Percentiles rank a stretch among this genome's conserved stretches.
These are phyloP conservation scores for Cryptops parisi DNA, from an alignment of 2,888 invertebrate species.

Conservation along the genomic window DNA sequence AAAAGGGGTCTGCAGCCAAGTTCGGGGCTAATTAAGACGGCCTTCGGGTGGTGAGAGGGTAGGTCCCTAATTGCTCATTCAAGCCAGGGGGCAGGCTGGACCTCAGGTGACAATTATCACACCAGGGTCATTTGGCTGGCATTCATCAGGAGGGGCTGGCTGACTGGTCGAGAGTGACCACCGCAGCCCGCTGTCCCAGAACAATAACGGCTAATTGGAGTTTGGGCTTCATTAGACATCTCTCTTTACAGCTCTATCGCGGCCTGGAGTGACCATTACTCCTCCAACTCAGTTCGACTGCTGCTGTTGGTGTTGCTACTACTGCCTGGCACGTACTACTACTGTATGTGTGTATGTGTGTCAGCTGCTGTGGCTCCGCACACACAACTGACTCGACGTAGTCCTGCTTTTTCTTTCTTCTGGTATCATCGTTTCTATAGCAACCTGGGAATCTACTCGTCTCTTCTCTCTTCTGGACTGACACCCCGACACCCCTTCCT, in stretches of 20 bases:
- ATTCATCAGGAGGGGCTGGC: conserved; percentile 12
- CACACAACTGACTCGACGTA: too few relatives aligned
- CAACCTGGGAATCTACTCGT: too few relatives aligned
- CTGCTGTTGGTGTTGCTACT: too few relatives aligned
- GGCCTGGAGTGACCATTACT: conserved; percentile 15
- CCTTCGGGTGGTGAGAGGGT: neutral
- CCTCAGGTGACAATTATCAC: conserved; percentile 17
- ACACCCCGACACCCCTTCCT: too few relatives aligned
- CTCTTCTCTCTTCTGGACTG: too few relatives aligned
- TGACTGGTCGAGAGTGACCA: conserved; percentile 4
- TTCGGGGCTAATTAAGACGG: neutral
- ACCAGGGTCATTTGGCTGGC: conserved; percentile 16
- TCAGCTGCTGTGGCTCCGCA: too few relatives aligned
- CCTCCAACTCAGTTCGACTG: too few relatives aligned
- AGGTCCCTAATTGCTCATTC: conserved; percentile 15
- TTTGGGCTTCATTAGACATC: conserved; percentile 16
- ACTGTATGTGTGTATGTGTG: too few relatives aligned
- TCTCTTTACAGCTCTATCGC: conserved; percentile 16
- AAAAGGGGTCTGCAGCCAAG: neutral
- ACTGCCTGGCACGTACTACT: too few relatives aligned
- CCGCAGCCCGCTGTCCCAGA: conserved; percentile 16
- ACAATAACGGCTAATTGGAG: conserved; percentile 20
- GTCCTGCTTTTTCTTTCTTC: too few relatives aligned
- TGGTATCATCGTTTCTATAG: too few relatives aligned
- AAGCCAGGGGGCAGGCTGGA: conserved; percentile 12